Evolutionary conservation across 2,113 vertebrate genomes (phyloP), one percentile per base, ranked within the genome.

Genomic region (Andinoacara biseriatus): DNA sequence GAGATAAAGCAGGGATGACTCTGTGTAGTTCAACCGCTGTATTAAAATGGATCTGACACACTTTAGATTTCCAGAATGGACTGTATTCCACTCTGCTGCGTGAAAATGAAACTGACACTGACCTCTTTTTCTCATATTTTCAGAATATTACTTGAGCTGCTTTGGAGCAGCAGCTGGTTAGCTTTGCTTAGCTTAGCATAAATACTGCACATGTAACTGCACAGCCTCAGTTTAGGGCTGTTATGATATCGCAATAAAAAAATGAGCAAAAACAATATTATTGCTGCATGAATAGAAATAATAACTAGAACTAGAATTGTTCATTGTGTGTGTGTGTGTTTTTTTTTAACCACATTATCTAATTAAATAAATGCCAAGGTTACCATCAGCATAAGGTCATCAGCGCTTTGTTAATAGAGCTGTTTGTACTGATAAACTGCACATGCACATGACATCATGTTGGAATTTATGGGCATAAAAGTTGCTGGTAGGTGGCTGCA

Each of bases 1-100:
- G 63, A 58, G 56, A 81, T 65, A 11, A 80, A 78, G 80, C 60
- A 72, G 82, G 35, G 33, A 43, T 13, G 31, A 26, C 13, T 14
- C 18, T 1, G 33, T 74, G 54, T 4, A 9, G 60, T 35, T 59
- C 38, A 69, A 43, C 29, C 14, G 10, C 13, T 46, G 20, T 24
- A 76, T 76, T 38, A 56, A 46, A 84, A 46, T 62, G 7, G 13
- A 14, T 57, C 18, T 24, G 60, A 84, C 3, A 4, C 65, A 69
- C 24, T 69, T 69, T 26, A 69, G 43, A 69, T 24, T 69, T 20
- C 18, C 40, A 69, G 65, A 0, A 69, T 49, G 0, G 2, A 52
- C 15, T 49, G 8, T 11, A 67, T 26, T 67, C 24, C 22, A 46
- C 40, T 67, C 17, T 0, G 40, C 2, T 67, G 9, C 3, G 10